These are phyloP conservation scores for Alauda arvensis DNA, from an alignment of 2,797 vertebrate species.

Conservation along the genomic window DNA sequence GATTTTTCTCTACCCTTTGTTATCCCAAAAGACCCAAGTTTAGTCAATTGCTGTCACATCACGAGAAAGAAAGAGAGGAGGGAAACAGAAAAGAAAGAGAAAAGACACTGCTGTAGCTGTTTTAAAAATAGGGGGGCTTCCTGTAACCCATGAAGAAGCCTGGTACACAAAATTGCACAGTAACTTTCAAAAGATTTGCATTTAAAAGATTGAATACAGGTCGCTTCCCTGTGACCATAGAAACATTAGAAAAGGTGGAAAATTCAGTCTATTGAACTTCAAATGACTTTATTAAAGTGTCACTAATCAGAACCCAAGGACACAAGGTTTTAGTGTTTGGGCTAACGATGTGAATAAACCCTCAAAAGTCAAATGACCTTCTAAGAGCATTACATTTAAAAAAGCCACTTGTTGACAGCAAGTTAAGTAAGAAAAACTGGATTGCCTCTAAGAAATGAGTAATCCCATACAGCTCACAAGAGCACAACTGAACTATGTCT, in stretches of 20 bases:
- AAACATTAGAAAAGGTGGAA: slow-evolving; percentile 95
- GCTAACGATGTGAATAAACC: slow-evolving; percentile 82
- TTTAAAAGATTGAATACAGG: slow-evolving; percentile 95
- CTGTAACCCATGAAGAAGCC: slow-evolving; percentile 75
- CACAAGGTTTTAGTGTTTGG: slow-evolving; percentile 90
- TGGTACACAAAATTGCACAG: slow-evolving; percentile 86
- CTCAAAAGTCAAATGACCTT: slow-evolving; percentile 83
- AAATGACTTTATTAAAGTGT: slow-evolving; percentile 99
- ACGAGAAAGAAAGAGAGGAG: slow-evolving; percentile 69
- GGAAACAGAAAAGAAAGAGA: slow-evolving; percentile 22
- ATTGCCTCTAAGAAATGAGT: slow-evolving; percentile 67
- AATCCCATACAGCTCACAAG: slow-evolving; percentile 72
- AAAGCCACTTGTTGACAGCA: slow-evolving; percentile 70
- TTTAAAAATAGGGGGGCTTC: slow-evolving; percentile 66
- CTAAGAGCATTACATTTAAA: slow-evolving; percentile 84
- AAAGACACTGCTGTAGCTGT: slow-evolving; percentile 73
- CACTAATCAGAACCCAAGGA: slow-evolving; percentile 95
- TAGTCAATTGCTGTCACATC: slow-evolving; percentile 88
- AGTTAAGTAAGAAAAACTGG: slow-evolving; percentile 70
- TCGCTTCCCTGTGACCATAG: slow-evolving; percentile 90
- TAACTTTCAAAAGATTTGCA: slow-evolving; percentile 90
- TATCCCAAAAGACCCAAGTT: slow-evolving; percentile 81
- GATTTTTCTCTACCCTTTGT: slow-evolving; percentile 86
- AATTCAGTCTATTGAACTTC: slow-evolving; percentile 97
- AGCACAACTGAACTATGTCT: slow-evolving; percentile 52